Conservation (phyloP, 2,797 vertebrate species). For the Falco columbarius region DNA sequence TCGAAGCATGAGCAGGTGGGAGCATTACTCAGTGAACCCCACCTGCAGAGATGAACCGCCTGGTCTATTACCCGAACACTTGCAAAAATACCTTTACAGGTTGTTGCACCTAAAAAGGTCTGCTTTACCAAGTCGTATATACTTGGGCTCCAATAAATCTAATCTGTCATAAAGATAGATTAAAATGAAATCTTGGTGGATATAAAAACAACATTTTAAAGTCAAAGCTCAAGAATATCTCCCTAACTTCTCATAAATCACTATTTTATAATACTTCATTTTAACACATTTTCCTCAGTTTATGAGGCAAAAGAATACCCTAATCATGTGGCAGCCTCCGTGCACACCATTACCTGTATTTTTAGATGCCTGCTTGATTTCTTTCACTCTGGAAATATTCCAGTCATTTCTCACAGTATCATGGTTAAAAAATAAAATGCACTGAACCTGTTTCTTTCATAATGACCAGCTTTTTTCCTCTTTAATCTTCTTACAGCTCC, state of each 20-base stretch:
- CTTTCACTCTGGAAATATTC: conserved; percentile 52
- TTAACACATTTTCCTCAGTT: conserved; percentile 64
- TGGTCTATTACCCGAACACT: not conserved
- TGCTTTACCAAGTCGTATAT: conserved; percentile 19
- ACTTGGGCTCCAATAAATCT: conserved; percentile 25
- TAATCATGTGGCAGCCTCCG: conserved; percentile 42
- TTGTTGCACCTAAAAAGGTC: not conserved
- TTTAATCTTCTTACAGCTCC: conserved; percentile 52
- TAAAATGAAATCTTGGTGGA: conserved; percentile 56
- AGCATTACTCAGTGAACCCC: not conserved
- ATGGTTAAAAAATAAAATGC: conserved; percentile 66
- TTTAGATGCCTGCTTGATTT: conserved; percentile 55
- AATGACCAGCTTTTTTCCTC: conserved; percentile 32
- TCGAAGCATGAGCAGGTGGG: fast-evolving
- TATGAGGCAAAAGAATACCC: conserved; percentile 68
- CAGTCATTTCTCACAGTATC: conserved; percentile 58
- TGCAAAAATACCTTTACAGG: not conserved
- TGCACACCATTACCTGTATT: conserved; percentile 69
- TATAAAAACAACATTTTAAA: conserved; percentile 71
- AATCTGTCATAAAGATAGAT: conserved; percentile 43
- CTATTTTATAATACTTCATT: conserved; percentile 53
- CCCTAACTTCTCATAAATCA: conserved; percentile 56
- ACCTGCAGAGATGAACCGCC: not conserved
- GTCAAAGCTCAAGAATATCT: conserved; percentile 56
- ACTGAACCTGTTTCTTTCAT: conserved; percentile 54